These are phyloP conservation scores for Frankliniella intonsa DNA, from an alignment of 2,888 invertebrate genomes.

Conservation along the genomic window DNA sequence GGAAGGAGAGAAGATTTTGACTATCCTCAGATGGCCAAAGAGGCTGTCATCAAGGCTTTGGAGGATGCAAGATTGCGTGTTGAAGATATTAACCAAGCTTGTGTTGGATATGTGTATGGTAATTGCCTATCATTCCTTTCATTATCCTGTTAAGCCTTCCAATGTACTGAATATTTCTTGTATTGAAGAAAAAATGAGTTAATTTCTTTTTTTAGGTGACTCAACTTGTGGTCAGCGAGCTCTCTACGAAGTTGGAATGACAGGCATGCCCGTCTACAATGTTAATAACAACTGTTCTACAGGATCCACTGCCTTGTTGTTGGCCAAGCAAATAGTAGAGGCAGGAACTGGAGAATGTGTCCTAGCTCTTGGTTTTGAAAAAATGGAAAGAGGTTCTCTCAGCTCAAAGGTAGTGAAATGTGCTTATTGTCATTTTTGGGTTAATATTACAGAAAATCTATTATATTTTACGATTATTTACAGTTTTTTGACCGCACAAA, in stretches of 20 bases:
- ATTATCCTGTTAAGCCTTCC: neutral
- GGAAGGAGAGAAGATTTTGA: slow-evolving; percentile 73
- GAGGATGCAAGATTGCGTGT: slow-evolving; percentile 75
- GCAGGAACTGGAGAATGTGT: slow-evolving; percentile 82
- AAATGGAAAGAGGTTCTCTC: slow-evolving; percentile 93
- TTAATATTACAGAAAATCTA: slow-evolving; percentile 19
- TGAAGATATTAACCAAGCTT: slow-evolving; percentile 77
- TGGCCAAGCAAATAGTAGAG: slow-evolving; percentile 90
- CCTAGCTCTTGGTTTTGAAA: slow-evolving; percentile 94
- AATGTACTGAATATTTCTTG: neutral
- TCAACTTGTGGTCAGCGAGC: slow-evolving; percentile 94
- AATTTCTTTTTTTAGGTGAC: slow-evolving; percentile 57
- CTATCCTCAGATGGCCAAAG: slow-evolving; percentile 92
- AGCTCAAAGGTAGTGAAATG: slow-evolving; percentile 56
- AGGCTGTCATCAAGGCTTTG: slow-evolving; percentile 84
- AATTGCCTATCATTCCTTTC: slow-evolving; percentile 37
- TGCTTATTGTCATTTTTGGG: neutral
- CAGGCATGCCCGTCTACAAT: slow-evolving; percentile 94
- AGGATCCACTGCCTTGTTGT: slow-evolving; percentile 84
- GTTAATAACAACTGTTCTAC: slow-evolving; percentile 99
- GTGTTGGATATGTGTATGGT: slow-evolving; percentile 89
- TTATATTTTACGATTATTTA: slow-evolving; percentile 36
- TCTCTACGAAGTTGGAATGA: slow-evolving; percentile 89
- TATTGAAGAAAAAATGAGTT: neutral
- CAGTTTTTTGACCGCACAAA: slow-evolving; percentile 76